Percentiles rank a stretch among this genome's conserved stretches.
These are phyloP conservation scores for Caerostris darwini DNA, from an alignment of 1,140 invertebrate genomes.

Conservation along the genomic window DNA sequence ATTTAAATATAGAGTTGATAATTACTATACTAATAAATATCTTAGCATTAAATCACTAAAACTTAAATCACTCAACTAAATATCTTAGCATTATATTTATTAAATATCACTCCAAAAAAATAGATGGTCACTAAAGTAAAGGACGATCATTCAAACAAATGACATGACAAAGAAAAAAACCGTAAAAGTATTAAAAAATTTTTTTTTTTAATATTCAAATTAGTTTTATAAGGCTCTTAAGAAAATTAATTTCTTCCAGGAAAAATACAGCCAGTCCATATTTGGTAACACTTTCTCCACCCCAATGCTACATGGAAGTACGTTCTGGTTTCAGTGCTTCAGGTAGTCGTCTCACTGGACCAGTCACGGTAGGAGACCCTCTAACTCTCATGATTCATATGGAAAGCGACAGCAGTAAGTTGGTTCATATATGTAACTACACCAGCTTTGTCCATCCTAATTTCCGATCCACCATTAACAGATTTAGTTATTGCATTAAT, in stretches of 20 bases:
- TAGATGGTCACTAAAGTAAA: neutral
- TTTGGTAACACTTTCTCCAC: constrained; percentile 95
- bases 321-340: constrained; percentile 91
- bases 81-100: too few species aligned
- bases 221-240: neutral
- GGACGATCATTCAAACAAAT: too few species aligned
- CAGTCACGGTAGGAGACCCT: constrained; percentile 94
- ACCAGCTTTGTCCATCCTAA: too few species aligned
- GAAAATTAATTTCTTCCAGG: constrained; percentile 75
- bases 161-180: too few species aligned
- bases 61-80: too few species aligned
- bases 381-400: constrained; percentile 96
- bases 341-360: constrained; percentile 91
- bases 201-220: neutral
- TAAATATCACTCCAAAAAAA: too few species aligned
- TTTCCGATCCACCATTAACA: too few species aligned
- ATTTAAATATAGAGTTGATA: too few species aligned
- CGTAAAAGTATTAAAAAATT: too few species aligned
- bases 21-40: too few species aligned
- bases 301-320: constrained; percentile 97
- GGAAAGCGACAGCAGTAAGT: constrained; percentile 93
- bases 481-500: too few species aligned
- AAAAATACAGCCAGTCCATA: constrained; percentile 92
- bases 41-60: too few species aligned
- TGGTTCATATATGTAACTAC: neutral